Conservation (phyloP, 2,113 vertebrate species). For the Pluvianellus socialis region DNA sequence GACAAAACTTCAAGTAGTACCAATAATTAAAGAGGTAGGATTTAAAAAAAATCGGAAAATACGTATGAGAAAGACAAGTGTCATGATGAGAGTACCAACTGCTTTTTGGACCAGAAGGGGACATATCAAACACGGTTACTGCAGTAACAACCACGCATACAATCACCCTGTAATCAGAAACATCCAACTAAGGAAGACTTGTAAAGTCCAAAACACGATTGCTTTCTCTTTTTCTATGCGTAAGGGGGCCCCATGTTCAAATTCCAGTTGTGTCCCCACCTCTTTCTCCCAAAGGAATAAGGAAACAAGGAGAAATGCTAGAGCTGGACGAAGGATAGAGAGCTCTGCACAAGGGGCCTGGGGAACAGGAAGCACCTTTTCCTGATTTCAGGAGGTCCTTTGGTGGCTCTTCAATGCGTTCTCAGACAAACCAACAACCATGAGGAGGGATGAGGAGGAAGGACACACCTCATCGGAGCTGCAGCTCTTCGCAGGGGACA, state of each 20-base stretch:
- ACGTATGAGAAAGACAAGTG: neutral
- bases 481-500: neutral
- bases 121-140: neutral
- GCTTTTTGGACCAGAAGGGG: neutral
- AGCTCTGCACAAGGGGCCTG: fast-evolving
- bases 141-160: neutral
- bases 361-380: neutral
- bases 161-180: neutral
- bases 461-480: neutral
- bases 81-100: neutral
- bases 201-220: neutral
- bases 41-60: neutral
- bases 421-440: fast-evolving
- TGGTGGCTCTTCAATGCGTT: fast-evolving
- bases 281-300: neutral
- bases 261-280: neutral
- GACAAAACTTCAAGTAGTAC: neutral
- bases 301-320: neutral
- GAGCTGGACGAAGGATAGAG: neutral
- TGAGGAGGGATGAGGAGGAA: neutral
- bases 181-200: neutral
- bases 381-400: neutral
- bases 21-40: neutral
- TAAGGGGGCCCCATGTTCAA: neutral
- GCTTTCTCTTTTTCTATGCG: neutral